Evolutionary conservation across 2,888 invertebrate genomes (phyloP).

Genomic region (Heteromyza rotundicornis): DNA sequence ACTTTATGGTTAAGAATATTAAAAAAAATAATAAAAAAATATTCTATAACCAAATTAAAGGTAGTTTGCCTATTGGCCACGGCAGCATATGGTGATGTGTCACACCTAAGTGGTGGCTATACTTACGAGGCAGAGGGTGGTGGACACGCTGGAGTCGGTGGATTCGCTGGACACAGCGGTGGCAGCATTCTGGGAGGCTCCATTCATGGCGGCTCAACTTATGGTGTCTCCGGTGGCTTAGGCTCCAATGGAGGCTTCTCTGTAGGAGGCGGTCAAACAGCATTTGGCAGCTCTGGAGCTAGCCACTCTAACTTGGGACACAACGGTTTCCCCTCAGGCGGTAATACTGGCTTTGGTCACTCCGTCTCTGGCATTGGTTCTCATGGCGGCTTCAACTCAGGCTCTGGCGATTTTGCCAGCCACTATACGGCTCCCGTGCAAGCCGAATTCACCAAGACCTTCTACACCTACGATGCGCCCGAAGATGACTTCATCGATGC

Average conservation of each 20-base stretch:
- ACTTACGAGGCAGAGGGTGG: neutral
- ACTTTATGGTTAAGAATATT: too few species aligned
- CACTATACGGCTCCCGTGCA: constrained; percentile 13
- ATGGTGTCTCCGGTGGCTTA: neutral
- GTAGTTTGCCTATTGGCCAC: neutral
- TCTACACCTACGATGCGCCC: constrained; percentile 51
- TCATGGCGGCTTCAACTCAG: constrained; percentile 5
- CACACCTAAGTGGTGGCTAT: neutral
- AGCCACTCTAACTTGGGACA: too few species aligned
- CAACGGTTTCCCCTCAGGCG: constrained; percentile 1
- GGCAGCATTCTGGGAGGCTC: neutral
- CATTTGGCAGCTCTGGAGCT: constrained; percentile 25
- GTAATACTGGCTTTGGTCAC: constrained; percentile 4
- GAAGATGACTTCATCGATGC: constrained; percentile 48
- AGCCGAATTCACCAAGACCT: constrained; percentile 49
- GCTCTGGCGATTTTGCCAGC: constrained; percentile 29
- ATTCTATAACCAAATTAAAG: neutral
- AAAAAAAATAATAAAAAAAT: too few species aligned
- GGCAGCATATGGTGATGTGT: neutral
- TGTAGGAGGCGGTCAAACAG: too few species aligned
- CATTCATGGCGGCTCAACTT: neutral
- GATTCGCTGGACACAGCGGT: neutral
- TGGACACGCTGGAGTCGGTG: neutral
- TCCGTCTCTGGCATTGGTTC: constrained; percentile 15
- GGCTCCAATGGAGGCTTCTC: neutral